A percentile compares a stretch with the other conserved stretches of the same genome.
phyloP scores from a whole-genome alignment of 2,113 vertebrate species.

The Ceuthmochares aereus region DNA sequence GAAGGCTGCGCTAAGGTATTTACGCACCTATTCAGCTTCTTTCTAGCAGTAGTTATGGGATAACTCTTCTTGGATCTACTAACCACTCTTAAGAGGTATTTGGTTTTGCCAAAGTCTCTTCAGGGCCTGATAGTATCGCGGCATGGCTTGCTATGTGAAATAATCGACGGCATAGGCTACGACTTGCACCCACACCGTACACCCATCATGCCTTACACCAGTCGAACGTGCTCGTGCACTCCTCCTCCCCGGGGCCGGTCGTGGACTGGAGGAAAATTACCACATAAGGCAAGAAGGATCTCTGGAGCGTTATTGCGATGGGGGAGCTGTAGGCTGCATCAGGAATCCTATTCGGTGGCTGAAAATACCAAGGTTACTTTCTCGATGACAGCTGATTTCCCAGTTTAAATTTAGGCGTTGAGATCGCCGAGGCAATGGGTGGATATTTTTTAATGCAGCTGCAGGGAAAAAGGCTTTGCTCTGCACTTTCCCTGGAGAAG shows the following conservation, averaged over 20 bases:
- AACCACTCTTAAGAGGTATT: fast-evolving
- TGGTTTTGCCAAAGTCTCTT: not conserved
- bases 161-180: fast-evolving
- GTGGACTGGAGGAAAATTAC: not conserved
- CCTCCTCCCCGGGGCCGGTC: not conserved
- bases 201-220: not conserved
- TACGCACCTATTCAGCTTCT: not conserved
- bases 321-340: not conserved
- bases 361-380: not conserved
- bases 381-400: not conserved
- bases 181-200: not conserved
- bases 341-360: not conserved
- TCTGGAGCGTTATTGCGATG: fast-evolving
- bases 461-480: not conserved
- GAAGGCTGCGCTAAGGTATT: too few relatives aligned
- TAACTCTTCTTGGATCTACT: not conserved
- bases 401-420: not conserved
- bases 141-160: not conserved
- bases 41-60: not conserved
- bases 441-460: not conserved
- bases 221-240: not conserved
- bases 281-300: not conserved
- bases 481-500: not conserved
- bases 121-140: fast-evolving
- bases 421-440: not conserved